Base-by-base conservation (phyloP, 1,140 invertebrate genomes). In the Philotrypesis tridentata region DNA sequence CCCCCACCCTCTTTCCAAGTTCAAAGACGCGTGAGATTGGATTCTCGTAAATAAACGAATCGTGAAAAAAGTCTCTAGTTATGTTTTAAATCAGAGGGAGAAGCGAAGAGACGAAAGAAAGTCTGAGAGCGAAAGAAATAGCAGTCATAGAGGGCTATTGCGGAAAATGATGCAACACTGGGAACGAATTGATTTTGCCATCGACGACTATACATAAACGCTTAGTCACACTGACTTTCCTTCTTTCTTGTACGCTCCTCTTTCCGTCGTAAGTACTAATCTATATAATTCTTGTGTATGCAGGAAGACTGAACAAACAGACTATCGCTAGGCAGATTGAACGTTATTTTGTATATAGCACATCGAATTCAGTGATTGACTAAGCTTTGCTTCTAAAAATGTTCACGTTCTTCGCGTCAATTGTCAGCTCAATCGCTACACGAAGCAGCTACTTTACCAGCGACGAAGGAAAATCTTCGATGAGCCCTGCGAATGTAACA, bases 161-260 rank as follows among this genome's bases (percentile, higher is more conserved):
- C 37, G 60, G 72, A 74, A 74, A 80, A 80, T 80, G 71, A 80
- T 40, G 71, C 79, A 80, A 80, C 40, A 80, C 71, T 74, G 37
- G 61, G 43, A 74, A 68, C 61, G 71, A 80, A 80, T 80, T 74
- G 79, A 65, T 70, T 73, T 65, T 25, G 60, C 48, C 55, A 6
- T 27, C 21, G 48, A 31, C 25, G 37, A 61, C 31, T 43, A 37
- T 33, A 72, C n/a, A n/a, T 73, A 63, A 65, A 80, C 29, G 70
- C 33, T 60, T 73, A 63, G 14, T 72, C 29, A 79, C 48, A 73
- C 31, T 61, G 43, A 17, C 72, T 60, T 55, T 60, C 70, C 43
- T 37, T 43, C 70, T 48, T 25, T 48, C 29, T 70, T 17, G 12
- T n/a, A 33, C 27, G 27, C n/a, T 67, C 63, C 23, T 68, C 65